phyloP scores from a whole-genome alignment of 2,888 invertebrate species.

The Limnephilus auricula region DNA sequence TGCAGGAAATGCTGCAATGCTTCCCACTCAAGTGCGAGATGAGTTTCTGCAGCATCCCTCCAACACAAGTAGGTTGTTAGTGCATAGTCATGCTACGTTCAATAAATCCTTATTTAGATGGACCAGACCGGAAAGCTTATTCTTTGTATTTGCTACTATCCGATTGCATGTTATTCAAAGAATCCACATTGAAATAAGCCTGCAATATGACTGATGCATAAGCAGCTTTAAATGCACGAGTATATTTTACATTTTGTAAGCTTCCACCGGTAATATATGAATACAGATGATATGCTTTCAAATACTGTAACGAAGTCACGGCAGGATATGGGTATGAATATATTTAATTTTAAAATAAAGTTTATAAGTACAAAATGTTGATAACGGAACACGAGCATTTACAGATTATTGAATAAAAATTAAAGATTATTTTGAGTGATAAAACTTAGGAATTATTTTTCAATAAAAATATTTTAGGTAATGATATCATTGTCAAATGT shows the following conservation, averaged over 20 bases:
- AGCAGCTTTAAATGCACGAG: background rate
- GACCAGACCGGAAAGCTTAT: background rate
- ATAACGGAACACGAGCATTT: no score
- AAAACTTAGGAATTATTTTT: no score
- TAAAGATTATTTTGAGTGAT: no score
- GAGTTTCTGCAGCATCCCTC: background rate
- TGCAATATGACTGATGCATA: background rate
- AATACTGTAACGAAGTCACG: background rate
- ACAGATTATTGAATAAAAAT: no score
- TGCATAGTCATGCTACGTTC: background rate
- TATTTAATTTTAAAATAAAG: background rate
- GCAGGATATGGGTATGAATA: background rate
- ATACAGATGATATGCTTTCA: background rate
- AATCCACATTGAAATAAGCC: background rate
- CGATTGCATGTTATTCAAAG: background rate
- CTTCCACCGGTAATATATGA: background rate
- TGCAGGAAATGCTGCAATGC: constrained; percentile 26
- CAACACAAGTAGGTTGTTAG: background rate
- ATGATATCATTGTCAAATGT: no score
- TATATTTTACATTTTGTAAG: background rate
- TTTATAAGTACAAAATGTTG: no score
- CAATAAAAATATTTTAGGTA: no score
- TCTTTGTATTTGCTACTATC: background rate
- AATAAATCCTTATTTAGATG: background rate
- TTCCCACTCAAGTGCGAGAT: background rate